Base-by-base conservation (phyloP, 2,113 vertebrate genomes). In the Tyrannus savana region DNA sequence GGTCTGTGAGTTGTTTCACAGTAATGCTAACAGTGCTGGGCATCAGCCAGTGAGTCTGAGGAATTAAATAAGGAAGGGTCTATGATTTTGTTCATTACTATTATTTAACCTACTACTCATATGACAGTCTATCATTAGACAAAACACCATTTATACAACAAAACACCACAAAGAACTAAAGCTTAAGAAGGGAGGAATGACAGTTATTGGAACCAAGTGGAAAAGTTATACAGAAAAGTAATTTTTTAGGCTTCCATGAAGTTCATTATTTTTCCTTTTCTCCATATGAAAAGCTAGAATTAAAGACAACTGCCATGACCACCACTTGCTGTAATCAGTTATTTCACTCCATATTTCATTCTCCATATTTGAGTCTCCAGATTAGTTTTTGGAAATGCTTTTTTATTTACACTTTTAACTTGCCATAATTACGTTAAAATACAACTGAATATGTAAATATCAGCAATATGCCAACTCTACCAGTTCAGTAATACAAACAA, bases 391-490 rank as follows among this genome's bases (percentile, higher is more conserved):
- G 49, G 35, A 76, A 87, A 89, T 50, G 23, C 6, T 81, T 22
- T 55, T 85, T 89, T 72, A 69, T 81, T 95, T 80, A 89, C 9
- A 46, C 41, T 68, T 87, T 71, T 30, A 68, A 35, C 14, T 87
- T 75, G 35, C 31, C 19, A 23, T 52, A 81, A 79, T 58, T 92
- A 85, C n/a, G 23, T 88, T 85, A 66, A 46, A 80, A 58, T 30
- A 64, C 2, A 5, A 63, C 27, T 77, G 80, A 87, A 23, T 49
- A 52, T 3, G 21, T 58, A 85, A 93, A 83, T 22, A 78, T 49
- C 56, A 87, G 25, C 68, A 89, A 49, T 56, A 56, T 58, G 41
- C 12, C 63, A 79, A 53, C 35, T 12, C 0, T 3, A 93, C 52
- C 39, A 83, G 15, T 63, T 89, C 41, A 75, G 11, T 49, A 60